Evolutionary conservation across 1,140 invertebrate genomes (phyloP), one percentile per base, ranked within the genome.

Genomic region (Plutomurus gul): DNA sequence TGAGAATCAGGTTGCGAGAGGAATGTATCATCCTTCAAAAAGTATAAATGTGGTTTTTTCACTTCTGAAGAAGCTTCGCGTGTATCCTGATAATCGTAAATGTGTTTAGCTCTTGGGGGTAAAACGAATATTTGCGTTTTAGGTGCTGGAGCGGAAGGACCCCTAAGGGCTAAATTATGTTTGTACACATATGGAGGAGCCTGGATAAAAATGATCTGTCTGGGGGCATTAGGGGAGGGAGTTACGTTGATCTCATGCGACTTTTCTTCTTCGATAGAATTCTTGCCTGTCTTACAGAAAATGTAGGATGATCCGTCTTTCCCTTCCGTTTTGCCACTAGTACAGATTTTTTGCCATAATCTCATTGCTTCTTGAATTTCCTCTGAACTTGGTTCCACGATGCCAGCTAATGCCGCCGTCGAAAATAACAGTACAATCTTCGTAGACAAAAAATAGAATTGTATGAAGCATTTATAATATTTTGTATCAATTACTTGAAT

Each of bases 141-240:
- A 8, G 13, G 40, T 27, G 72, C 11, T 74, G 25, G 43, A 49
- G 40, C 33, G 0, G 39, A 33, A 1, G n/a, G 27, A n/a, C 72
- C 72, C 3, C 39, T 22, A 10, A 74, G 13, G 25, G 16, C 11
- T n/a, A 74, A 43, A 3, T 49, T 49, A n/a, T 74, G 72, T 33
- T 49, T 46, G 25, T 49, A 74, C 4, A 43, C 16, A 18, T 74
- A 47, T 18, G 72, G 25, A 16, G 72, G 72, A 4, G 72, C 18
- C 11, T 49, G 72, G 8, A 74, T 43, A n/a, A 74, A 74, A 27
- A 74, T 49, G 10, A 74, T 43, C 49, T 74, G 72, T 27, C 22
- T 39, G n/a, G 20, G 72, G 5, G 72, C 40, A n/a, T 10, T 5
- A 1, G 22, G 43, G 30, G 39, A 7, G 36, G 72, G 72, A 33